Conservation (phyloP, 2,113 vertebrate species). For the Hemiprocne comata region DNA sequence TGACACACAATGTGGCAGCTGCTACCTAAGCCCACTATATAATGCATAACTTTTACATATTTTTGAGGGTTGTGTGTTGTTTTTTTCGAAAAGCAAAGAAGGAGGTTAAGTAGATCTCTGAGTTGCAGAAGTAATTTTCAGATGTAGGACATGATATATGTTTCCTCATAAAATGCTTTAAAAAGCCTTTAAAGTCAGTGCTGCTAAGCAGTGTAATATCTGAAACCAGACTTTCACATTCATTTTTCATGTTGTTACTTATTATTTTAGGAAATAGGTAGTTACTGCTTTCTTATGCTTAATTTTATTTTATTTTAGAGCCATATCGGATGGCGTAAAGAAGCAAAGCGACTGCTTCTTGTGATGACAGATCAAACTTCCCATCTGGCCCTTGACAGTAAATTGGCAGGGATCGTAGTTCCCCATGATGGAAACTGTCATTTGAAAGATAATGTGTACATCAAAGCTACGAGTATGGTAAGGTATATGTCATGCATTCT, state of each 20-base stretch:
- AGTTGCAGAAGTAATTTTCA: not conserved
- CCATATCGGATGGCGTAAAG: slow-evolving; percentile 92
- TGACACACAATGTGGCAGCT: not conserved
- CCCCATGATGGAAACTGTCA: slow-evolving; percentile 95
- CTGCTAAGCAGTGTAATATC: not conserved
- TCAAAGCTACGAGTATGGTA: slow-evolving; percentile 91
- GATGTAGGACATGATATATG: not conserved
- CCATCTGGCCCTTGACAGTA: slow-evolving; percentile 95
- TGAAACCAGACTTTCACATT: not conserved
- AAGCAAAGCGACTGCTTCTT: slow-evolving; percentile 91
- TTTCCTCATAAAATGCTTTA: not conserved
- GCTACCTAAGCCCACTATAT: not conserved
- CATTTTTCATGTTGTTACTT: not conserved
- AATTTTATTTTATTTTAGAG: slow-evolving; percentile 75
- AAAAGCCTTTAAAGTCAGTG: not conserved
- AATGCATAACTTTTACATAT: not conserved
- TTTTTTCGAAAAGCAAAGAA: not conserved
- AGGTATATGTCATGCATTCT: slow-evolving; percentile 62
- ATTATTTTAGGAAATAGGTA: not conserved
- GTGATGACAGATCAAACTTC: slow-evolving; percentile 98
- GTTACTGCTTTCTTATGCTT: not conserved
- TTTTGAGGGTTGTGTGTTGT: not conserved
- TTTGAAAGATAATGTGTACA: slow-evolving; percentile 90
- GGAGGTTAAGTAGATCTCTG: not conserved
- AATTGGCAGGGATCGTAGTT: slow-evolving; percentile 92